A percentile compares a stretch with the other conserved stretches of the same genome.
Evolutionary conservation across 2,888 invertebrate species (phyloP).

Genomic region (Globia sparganii): DNA sequence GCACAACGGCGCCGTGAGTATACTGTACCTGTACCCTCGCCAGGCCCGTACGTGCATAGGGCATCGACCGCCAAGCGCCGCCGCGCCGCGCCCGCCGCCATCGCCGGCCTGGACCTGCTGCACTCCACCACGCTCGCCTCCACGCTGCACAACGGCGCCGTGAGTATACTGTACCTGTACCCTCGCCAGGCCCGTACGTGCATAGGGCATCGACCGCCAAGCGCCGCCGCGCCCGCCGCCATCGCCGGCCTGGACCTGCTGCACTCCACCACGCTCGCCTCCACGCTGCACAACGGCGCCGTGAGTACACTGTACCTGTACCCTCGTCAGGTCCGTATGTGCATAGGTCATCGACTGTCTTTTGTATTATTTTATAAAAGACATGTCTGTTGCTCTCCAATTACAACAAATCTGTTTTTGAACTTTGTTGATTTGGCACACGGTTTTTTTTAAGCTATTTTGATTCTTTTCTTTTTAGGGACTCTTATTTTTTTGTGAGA

Average conservation of each 20-base stretch:
- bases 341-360: conserved; percentile 8
- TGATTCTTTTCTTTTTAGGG: background rate
- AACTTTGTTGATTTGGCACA: conserved; percentile 23
- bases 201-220: conserved; percentile 67
- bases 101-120: no score
- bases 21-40: no score
- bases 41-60: no score
- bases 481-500: background rate
- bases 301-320: conserved; percentile 71
- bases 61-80: no score
- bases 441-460: background rate
- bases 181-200: no score
- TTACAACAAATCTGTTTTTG: conserved; percentile 29
- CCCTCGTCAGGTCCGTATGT: conserved; percentile 24
- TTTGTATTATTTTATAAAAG: conserved; percentile 44
- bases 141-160: no score
- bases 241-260: conserved; percentile 96
- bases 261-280: conserved; percentile 96
- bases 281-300: conserved; percentile 94
- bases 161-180: no score
- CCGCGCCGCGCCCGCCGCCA: no score
- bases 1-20: no score
- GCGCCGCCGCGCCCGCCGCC: conserved; percentile 89
- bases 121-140: no score
- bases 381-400: conserved; percentile 28